Evolutionary conservation across 2,888 invertebrate species (phyloP), one percentile per base, ranked within the genome.

Genomic region (Plebejus anna): DNA sequence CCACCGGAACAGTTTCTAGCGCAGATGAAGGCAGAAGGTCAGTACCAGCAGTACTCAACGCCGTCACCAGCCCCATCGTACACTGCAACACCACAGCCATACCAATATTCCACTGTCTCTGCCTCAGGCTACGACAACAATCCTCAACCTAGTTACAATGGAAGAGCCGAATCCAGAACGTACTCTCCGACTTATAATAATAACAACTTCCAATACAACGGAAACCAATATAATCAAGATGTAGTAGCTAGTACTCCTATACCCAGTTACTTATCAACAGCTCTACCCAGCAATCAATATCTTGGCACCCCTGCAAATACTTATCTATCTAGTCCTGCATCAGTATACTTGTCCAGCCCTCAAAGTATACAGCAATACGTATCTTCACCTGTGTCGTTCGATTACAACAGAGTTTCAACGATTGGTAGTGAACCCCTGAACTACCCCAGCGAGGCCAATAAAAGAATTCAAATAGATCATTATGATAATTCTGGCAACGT

Each of bases 1-100:
- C 94, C 94, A 78, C 94, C 94, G 11, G 94, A 94, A 77, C 91
- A 92, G 66, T 94, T 93, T 78, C 83, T 94, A 59, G 92, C 92
- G 76, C 90, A 93, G 79, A 86, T 94, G 84, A 89, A 89, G 79
- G 88, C 88, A 78, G 91, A 91, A 79, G 91, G 86, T 80, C 90
- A 90, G 80, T 92, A 87, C 80, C 88, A 83, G 75, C 82, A 83
- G 70, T 76, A 85, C 75, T 89, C 92, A 22, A 92, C 93, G 9
- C 90, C 88, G 80, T 80, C 89, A 59, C 87, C 92, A 7, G 88
- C 82, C 76, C 80, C 88, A 78, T 87, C 89, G 42, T 93, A 93
- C 79, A 90, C 93, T 75, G 91, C 88, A 0, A 94, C 92, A 73
- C 93, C 92, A 22, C 90, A 89, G 79, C 91, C 92, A 66, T 92